Percentiles rank a stretch among this genome's conserved stretches.
These are phyloP conservation scores for Lynx canadensis DNA, from an alignment of 2,113 vertebrate genomes.

Conservation along the genomic window DNA sequence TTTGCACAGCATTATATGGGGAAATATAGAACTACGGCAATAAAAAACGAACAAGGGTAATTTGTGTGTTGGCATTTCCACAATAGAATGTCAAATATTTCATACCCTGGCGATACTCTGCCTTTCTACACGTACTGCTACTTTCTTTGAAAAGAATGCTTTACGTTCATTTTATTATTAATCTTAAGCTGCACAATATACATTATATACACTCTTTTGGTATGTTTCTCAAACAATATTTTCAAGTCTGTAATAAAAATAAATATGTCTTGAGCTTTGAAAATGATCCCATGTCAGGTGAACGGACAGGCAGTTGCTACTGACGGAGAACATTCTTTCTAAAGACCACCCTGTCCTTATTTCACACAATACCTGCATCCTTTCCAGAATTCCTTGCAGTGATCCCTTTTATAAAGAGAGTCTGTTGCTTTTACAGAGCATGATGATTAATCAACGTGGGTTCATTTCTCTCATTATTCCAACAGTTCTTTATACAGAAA, in stretches of 20 bases:
- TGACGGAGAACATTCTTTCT: background rate
- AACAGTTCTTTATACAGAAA: slow-evolving; percentile 8
- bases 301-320: background rate
- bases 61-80: slow-evolving; percentile 76
- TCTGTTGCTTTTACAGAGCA: background rate
- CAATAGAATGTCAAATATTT: slow-evolving; percentile 78
- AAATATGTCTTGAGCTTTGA: background rate
- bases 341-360: background rate
- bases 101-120: slow-evolving; percentile 16
- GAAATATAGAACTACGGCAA: slow-evolving; percentile 25
- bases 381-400: background rate
- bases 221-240: slow-evolving; percentile 60
- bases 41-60: slow-evolving; percentile 68
- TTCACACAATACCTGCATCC: background rate
- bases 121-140: background rate
- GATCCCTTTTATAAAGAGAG: background rate
- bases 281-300: background rate
- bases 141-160: slow-evolving; percentile 63
- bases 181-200: slow-evolving; percentile 32
- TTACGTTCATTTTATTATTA: slow-evolving; percentile 71
- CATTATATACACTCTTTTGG: slow-evolving; percentile 19
- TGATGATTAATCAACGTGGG: background rate
- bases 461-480: background rate
- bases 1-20: slow-evolving; percentile 59
- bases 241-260: slow-evolving; percentile 64